Evolutionary conservation across 2,113 vertebrate species (phyloP).

Genomic region (Phalacrocorax pelagicus): DNA sequence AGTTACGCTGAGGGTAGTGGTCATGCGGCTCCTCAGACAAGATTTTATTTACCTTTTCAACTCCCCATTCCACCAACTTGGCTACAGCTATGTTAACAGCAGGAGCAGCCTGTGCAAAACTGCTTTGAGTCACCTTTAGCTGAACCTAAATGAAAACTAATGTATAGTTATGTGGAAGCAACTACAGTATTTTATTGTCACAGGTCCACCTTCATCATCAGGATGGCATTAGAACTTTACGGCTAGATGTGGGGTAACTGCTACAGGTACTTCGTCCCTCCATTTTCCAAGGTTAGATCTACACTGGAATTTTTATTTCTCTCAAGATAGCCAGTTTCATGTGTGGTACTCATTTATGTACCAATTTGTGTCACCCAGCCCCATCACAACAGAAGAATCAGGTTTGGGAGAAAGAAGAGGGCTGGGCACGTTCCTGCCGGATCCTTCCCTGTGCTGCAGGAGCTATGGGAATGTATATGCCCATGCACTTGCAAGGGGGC

Average conservation of each 20-base stretch:
- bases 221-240: background rate
- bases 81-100: background rate
- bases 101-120: background rate
- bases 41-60: background rate
- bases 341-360: background rate
- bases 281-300: background rate
- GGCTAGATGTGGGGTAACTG: background rate
- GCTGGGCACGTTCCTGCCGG: background rate
- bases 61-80: background rate
- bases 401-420: background rate
- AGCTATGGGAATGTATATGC: background rate
- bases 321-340: background rate
- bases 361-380: background rate
- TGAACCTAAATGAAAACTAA: background rate
- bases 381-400: background rate
- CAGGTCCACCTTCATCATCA: background rate
- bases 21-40: background rate
- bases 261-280: background rate
- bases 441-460: background rate
- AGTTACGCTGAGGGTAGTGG: background rate
- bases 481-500: background rate
- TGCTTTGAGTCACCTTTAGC: background rate
- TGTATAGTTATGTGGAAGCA: background rate
- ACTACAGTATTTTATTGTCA: background rate
- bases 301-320: background rate